A percentile compares a stretch with the other conserved stretches of the same genome.
These are phyloP conservation scores for Chionoecetes opilio DNA, from an alignment of 1,140 invertebrate genomes.

Conservation along the genomic window DNA sequence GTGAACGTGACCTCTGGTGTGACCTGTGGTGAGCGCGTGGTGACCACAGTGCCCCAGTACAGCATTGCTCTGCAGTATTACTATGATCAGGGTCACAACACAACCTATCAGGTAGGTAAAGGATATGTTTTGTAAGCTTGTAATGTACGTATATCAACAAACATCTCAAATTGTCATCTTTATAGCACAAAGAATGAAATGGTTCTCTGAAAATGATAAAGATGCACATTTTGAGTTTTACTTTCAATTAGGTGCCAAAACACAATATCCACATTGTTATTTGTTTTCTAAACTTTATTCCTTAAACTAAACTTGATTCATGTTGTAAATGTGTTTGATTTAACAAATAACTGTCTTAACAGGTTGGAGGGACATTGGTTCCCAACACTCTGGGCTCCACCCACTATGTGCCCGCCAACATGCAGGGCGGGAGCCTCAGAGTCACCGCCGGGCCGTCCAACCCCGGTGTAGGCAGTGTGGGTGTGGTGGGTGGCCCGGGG, in stretches of 20 bases:
- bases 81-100: conserved; percentile 67
- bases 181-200: too few species aligned
- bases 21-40: conserved; percentile 64
- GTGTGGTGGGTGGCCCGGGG: conserved; percentile 52
- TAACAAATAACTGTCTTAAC: not conserved
- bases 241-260: too few species aligned
- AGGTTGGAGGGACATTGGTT: conserved; percentile 68
- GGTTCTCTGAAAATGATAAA: too few species aligned
- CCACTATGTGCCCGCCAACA: conserved; percentile 70
- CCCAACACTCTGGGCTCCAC: conserved; percentile 64
- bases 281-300: too few species aligned
- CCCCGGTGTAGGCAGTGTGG: not conserved
- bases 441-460: conserved; percentile 64
- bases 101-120: conserved; percentile 72
- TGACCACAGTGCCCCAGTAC: conserved; percentile 72
- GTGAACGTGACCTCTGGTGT: conserved; percentile 70
- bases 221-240: too few species aligned
- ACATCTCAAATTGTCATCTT: too few species aligned
- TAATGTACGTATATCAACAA: too few species aligned
- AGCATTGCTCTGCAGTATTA: conserved; percentile 68
- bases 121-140: too few species aligned
- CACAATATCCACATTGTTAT: too few species aligned
- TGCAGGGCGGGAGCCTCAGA: conserved; percentile 62
- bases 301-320: not conserved
- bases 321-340: not conserved